Conservation (phyloP, 2,888 invertebrate genomes). For the Entomobrya proxima region DNA sequence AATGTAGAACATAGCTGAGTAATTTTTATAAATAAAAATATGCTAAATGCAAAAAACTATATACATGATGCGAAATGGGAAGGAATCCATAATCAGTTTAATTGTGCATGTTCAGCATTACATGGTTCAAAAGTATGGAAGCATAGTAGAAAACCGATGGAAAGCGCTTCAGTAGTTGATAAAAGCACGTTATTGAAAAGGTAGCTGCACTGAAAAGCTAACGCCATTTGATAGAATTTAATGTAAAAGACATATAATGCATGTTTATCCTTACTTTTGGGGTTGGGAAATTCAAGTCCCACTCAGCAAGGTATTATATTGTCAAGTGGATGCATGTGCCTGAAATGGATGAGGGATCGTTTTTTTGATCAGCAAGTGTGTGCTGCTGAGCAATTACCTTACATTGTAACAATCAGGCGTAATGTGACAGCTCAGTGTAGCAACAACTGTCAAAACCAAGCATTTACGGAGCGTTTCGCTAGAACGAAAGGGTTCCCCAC, state of each 20-base stretch:
- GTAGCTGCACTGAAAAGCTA: too few species aligned
- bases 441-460: slow-evolving; percentile 61
- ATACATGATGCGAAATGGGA: not conserved
- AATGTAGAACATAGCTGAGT: too few species aligned
- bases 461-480: slow-evolving; percentile 29
- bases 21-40: too few species aligned
- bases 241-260: too few species aligned
- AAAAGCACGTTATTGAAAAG: too few species aligned
- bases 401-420: slow-evolving; percentile 51
- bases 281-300: not conserved
- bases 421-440: slow-evolving; percentile 58
- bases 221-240: too few species aligned
- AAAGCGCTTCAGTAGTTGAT: too few species aligned
- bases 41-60: too few species aligned
- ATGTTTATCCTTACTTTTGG: not conserved
- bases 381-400: slow-evolving; percentile 51
- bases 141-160: too few species aligned
- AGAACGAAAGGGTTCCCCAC: slow-evolving; percentile 24
- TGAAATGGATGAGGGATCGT: slow-evolving; percentile 23
- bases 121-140: too few species aligned
- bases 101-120: too few species aligned
- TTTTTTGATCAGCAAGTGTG: not conserved
- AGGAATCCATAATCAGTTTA: not conserved
- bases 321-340: not conserved
- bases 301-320: not conserved